phyloP scores from a whole-genome alignment of 2,888 invertebrate species.

The Lampropteryx suffumata region DNA sequence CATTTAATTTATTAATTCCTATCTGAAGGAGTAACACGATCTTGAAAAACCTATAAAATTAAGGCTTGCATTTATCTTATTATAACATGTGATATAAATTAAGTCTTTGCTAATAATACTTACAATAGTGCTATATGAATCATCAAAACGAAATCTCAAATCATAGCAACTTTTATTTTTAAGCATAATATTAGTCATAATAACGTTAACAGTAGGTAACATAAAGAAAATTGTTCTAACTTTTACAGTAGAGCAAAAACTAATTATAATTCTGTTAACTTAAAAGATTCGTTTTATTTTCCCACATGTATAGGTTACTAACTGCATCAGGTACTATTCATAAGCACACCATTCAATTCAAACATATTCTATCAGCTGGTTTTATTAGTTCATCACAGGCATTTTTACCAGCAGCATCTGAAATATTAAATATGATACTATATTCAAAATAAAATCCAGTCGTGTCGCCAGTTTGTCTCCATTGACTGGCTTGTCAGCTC shows the following conservation, averaged over 20 bases:
- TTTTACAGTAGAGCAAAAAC: conserved; percentile 10
- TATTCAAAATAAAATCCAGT: no score
- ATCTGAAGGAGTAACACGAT: background rate
- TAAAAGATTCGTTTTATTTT: background rate
- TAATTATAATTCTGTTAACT: conserved; percentile 17
- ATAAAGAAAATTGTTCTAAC: conserved; percentile 4
- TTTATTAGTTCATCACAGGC: conserved; percentile 64
- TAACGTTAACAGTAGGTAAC: background rate
- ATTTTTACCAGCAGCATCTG: conserved; percentile 75
- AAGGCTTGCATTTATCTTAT: no score
- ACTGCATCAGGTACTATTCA: background rate
- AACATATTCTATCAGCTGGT: background rate
- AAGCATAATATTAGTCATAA: background rate
- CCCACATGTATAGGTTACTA: background rate
- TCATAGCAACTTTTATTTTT: background rate
- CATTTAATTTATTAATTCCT: no score
- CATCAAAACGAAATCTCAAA: conserved; percentile 8
- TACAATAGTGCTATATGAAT: no score
- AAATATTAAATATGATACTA: conserved; percentile 43
- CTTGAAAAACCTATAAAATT: no score
- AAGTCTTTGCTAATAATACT: no score
- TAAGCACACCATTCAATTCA: no score
- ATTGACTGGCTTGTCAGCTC: no score
- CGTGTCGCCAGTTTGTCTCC: no score
- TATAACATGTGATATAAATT: no score